Percentiles rank a stretch among this genome's conserved stretches.
Evolutionary conservation across 2,797 vertebrate genomes (phyloP).

Genomic region (Momotus momota): DNA sequence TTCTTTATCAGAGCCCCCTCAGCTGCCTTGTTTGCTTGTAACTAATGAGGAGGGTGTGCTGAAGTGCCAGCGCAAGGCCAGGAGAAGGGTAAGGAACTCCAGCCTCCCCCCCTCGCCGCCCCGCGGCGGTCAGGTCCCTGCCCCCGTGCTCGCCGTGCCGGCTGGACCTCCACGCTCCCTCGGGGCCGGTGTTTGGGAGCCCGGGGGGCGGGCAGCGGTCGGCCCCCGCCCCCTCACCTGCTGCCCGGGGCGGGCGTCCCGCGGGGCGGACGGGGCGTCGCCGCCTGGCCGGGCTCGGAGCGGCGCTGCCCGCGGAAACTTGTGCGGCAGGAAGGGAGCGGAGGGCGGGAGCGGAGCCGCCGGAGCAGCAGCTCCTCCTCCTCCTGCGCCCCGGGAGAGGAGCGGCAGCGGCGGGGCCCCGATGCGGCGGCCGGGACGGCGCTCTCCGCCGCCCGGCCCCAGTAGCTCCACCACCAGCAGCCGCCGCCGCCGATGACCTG

Average conservation of each 20-base stretch:
- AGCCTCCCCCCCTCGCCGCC: background rate
- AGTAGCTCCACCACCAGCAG: background rate
- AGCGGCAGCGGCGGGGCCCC: slow-evolving; percentile 36
- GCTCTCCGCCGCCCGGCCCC: slow-evolving; percentile 51
- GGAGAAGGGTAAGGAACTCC: fast-evolving
- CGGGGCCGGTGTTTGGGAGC: background rate
- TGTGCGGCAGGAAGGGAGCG: slow-evolving; percentile 32
- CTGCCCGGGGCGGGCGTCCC: background rate
- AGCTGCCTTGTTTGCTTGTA: background rate
- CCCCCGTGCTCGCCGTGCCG: background rate
- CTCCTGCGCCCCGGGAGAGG: slow-evolving; percentile 34
- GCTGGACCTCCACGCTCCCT: background rate
- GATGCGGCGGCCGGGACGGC: slow-evolving; percentile 54
- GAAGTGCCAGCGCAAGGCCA: fast-evolving
- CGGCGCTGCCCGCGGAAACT: slow-evolving; percentile 3
- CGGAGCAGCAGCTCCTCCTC: background rate
- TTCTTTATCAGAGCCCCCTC: too few species aligned
- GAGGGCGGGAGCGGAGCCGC: slow-evolving; percentile 46
- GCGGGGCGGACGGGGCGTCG: background rate
- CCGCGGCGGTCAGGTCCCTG: background rate
- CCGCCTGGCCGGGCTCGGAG: background rate
- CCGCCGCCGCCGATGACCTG: slow-evolving; percentile 82
- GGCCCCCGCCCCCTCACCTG: background rate
- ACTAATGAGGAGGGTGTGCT: fast-evolving
- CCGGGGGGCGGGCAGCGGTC: background rate